A percentile compares a stretch with the other conserved stretches of the same genome.
These are phyloP conservation scores for Tachina lurida DNA, from an alignment of 2,888 invertebrate genomes.

Conservation along the genomic window DNA sequence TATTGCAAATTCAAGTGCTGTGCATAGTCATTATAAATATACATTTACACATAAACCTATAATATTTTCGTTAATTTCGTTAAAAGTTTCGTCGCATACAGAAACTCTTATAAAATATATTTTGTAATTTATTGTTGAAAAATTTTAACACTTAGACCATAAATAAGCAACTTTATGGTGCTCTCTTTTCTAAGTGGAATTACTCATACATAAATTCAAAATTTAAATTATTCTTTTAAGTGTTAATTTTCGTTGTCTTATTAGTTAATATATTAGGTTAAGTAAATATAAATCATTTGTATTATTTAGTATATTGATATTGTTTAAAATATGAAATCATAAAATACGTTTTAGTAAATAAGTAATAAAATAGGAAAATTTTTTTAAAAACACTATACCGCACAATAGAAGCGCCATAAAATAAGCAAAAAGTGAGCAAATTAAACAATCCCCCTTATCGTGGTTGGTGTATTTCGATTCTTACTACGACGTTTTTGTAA, in stretches of 20 bases:
- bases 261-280: conserved; percentile 31
- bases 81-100: neutral
- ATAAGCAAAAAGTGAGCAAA: neutral
- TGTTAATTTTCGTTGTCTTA: conserved; percentile 30
- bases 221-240: conserved; percentile 17
- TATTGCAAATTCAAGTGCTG: conserved; percentile 51
- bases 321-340: conserved; percentile 2
- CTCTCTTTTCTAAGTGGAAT: conserved; percentile 24
- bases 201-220: neutral
- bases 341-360: conserved; percentile 38
- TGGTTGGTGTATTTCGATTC: no score
- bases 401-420: neutral
- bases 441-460: no score
- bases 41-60: neutral
- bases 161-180: conserved; percentile 21
- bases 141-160: neutral
- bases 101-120: neutral
- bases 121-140: neutral
- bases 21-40: conserved; percentile 45
- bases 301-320: conserved; percentile 17
- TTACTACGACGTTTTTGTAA: no score
- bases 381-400: neutral
- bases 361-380: conserved; percentile 15
- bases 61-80: conserved; percentile 15
- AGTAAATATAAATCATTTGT: conserved; percentile 28